Conservation (phyloP, 2,888 invertebrate species). For the Eupeodes luniger region DNA sequence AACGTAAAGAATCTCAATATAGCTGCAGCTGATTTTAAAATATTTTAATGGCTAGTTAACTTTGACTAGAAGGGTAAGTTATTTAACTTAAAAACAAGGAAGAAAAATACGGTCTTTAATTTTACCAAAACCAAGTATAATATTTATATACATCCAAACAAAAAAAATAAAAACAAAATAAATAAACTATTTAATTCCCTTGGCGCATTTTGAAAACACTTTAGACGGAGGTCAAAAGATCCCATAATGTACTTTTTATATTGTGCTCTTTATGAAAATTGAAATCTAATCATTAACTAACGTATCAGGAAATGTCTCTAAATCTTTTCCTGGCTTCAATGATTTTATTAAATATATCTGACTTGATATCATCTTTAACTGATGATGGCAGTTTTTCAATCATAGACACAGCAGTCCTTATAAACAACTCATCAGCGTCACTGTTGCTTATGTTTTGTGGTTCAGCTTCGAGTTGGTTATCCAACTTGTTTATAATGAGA, state of each 20-base stretch:
- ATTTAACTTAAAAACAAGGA: too few species aligned
- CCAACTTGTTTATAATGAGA: neutral
- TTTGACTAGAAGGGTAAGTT: too few species aligned
- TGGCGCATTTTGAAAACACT: neutral
- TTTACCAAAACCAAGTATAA: too few species aligned
- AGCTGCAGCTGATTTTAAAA: too few species aligned
- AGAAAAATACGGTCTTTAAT: too few species aligned
- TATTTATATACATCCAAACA: too few species aligned
- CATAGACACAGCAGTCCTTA: slow-evolving; percentile 18
- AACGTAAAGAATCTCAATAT: too few species aligned
- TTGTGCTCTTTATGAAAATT: neutral
- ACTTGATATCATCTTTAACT: slow-evolving; percentile 13
- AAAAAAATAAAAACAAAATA: too few species aligned
- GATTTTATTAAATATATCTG: neutral
- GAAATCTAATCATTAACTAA: neutral
- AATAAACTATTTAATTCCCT: too few species aligned
- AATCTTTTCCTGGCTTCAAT: neutral
- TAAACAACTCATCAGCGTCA: slow-evolving; percentile 9
- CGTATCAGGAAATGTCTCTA: neutral
- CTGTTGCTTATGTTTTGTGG: neutral
- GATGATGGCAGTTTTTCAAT: slow-evolving; percentile 17
- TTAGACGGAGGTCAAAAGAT: neutral
- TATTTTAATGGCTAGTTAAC: too few species aligned
- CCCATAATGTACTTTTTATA: neutral
- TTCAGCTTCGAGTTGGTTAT: neutral